Conservation (phyloP, 1,140 invertebrate species). For the Pachypeltis micranthus region DNA sequence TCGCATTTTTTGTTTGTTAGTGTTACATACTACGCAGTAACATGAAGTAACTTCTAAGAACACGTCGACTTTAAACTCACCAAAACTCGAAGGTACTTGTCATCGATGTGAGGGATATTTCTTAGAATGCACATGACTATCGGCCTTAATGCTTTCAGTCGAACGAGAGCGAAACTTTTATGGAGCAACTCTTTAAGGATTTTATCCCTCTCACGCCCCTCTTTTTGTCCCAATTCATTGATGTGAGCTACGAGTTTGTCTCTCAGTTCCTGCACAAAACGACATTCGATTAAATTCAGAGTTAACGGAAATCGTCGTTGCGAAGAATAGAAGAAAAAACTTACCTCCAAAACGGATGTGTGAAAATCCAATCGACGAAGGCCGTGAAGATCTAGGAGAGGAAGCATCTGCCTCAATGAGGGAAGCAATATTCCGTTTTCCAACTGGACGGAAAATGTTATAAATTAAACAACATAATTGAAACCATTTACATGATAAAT, state of each 20-base stretch:
- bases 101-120: slow-evolving; percentile 86
- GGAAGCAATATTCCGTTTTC: slow-evolving; percentile 90
- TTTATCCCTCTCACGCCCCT: slow-evolving; percentile 62
- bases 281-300: not conserved
- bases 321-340: slow-evolving; percentile 16
- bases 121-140: slow-evolving; percentile 90
- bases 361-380: slow-evolving; percentile 88
- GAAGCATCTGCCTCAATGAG: slow-evolving; percentile 84
- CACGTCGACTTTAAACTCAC: too few relatives aligned
- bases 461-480: too few relatives aligned
- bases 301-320: slow-evolving; percentile 13
- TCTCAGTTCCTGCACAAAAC: slow-evolving; percentile 52
- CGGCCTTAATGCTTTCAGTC: slow-evolving; percentile 82
- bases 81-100: slow-evolving; percentile 77
- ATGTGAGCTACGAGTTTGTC: slow-evolving; percentile 82
- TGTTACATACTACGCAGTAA: too few relatives aligned
- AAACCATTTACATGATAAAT: too few relatives aligned
- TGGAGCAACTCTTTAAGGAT: slow-evolving; percentile 81
- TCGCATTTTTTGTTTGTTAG: too few relatives aligned
- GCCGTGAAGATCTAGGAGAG: slow-evolving; percentile 85
- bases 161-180: slow-evolving; percentile 88
- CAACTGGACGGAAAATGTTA: slow-evolving; percentile 40
- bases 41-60: too few relatives aligned
- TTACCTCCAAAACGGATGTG: slow-evolving; percentile 76
- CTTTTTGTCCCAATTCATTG: slow-evolving; percentile 70